Evolutionary conservation across 2,113 vertebrate genomes (phyloP).

Genomic region (Tragulus kanchil): DNA sequence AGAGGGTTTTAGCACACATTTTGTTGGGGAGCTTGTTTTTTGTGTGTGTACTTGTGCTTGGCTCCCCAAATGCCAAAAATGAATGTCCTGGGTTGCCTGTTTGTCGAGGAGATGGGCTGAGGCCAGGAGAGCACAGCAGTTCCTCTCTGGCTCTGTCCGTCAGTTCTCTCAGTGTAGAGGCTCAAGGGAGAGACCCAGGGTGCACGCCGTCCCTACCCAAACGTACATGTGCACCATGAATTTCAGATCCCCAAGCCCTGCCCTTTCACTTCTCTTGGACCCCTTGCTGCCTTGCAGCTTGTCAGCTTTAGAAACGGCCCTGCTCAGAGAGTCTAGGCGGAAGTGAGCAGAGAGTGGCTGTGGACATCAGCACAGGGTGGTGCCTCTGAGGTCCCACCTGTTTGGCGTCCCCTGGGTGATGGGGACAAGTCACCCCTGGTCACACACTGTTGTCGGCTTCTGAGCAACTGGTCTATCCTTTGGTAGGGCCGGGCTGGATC

Average conservation of each 20-base stretch:
- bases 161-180: not conserved
- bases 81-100: not conserved
- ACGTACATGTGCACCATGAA: not conserved
- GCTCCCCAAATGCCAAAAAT: not conserved
- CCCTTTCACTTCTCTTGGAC: not conserved
- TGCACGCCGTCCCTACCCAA: not conserved
- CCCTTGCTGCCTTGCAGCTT: not conserved
- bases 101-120: not conserved
- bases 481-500: not conserved
- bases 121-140: not conserved
- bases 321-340: not conserved
- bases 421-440: not conserved
- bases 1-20: not conserved
- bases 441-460: not conserved
- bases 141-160: not conserved
- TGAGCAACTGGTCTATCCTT: not conserved
- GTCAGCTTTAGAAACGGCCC: not conserved
- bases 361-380: not conserved
- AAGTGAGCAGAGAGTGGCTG: rapidly evolving
- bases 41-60: not conserved
- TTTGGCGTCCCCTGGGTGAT: not conserved
- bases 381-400: not conserved
- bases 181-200: rapidly evolving
- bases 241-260: not conserved
- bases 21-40: not conserved